Evolutionary conservation across 2,797 vertebrate species (phyloP).

Genomic region (Phrynocephalus vlangalii): DNA sequence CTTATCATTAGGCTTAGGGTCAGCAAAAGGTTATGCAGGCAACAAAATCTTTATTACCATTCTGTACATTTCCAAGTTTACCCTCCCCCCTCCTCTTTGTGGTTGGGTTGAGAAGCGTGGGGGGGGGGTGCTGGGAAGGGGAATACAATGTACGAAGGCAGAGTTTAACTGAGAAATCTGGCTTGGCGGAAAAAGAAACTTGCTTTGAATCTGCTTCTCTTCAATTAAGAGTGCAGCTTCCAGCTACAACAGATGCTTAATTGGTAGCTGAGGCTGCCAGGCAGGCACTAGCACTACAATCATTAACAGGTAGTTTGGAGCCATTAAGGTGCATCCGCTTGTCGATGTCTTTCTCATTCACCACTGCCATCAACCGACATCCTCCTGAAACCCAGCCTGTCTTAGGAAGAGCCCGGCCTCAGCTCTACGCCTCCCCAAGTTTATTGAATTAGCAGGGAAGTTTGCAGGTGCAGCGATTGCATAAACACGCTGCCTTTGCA

Average conservation of each 20-base stretch:
- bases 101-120: not conserved
- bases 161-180: constrained; percentile 68
- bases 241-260: constrained; percentile 86
- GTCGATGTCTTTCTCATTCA: constrained; percentile 71
- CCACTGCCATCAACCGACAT: constrained; percentile 64
- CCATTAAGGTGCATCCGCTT: constrained; percentile 75
- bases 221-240: constrained; percentile 79
- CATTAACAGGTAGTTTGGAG: constrained; percentile 81
- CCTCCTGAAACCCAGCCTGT: constrained; percentile 56
- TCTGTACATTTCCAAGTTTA: constrained; percentile 62
- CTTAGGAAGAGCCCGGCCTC: constrained; percentile 33
- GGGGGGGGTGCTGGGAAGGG: constrained; percentile 7
- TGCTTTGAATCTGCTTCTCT: constrained; percentile 77
- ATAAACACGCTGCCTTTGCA: constrained; percentile 70
- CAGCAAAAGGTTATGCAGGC: constrained; percentile 73
- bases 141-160: constrained; percentile 65
- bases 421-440: constrained; percentile 37
- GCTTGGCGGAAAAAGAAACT: constrained; percentile 77
- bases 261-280: constrained; percentile 79
- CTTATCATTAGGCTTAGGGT: constrained; percentile 78
- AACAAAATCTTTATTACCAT: constrained; percentile 68
- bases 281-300: constrained; percentile 74
- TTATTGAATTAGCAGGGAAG: constrained; percentile 77
- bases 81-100: constrained; percentile 34
- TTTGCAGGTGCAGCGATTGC: constrained; percentile 68